These are phyloP conservation scores for Tinea trinotella DNA, from an alignment of 2,888 invertebrate genomes.

Conservation along the genomic window DNA sequence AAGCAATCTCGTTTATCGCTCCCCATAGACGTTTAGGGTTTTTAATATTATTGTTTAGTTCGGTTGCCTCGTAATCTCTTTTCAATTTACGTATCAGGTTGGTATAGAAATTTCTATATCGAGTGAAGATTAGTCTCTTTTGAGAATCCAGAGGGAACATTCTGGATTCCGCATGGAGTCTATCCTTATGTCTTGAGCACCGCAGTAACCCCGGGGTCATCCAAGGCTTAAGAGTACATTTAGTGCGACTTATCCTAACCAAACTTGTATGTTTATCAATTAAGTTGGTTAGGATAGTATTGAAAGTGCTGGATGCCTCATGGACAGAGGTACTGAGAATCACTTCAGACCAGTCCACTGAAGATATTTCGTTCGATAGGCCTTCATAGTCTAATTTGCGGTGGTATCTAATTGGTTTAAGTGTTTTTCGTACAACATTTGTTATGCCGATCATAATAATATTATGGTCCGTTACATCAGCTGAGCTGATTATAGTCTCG, in stretches of 20 bases:
- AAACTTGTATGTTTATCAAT: slow-evolving; percentile 17
- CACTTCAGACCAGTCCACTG: neutral
- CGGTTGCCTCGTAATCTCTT: neutral
- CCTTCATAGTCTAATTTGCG: neutral
- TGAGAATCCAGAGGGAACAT: slow-evolving; percentile 17
- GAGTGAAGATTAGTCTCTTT: neutral
- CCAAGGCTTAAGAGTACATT: slow-evolving; percentile 22
- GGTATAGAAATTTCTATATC: slow-evolving; percentile 12
- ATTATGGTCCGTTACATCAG: neutral
- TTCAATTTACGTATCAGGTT: neutral
- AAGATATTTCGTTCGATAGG: neutral
- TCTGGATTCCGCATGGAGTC: slow-evolving; percentile 16
- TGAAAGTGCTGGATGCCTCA: neutral
- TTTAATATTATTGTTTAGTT: neutral
- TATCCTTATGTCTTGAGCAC: slow-evolving; percentile 21
- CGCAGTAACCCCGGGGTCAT: slow-evolving; percentile 22
- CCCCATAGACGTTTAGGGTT: slow-evolving; percentile 1
- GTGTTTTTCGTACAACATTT: too few species aligned
- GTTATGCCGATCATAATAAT: neutral
- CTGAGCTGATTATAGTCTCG: neutral
- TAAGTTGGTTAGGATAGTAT: neutral
- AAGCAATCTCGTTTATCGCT: neutral
- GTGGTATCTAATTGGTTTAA: neutral
- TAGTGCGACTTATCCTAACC: slow-evolving; percentile 15
- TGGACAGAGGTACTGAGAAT: neutral